phyloP scores from a whole-genome alignment of 2,797 vertebrate species.

The Erethizon dorsatum region DNA sequence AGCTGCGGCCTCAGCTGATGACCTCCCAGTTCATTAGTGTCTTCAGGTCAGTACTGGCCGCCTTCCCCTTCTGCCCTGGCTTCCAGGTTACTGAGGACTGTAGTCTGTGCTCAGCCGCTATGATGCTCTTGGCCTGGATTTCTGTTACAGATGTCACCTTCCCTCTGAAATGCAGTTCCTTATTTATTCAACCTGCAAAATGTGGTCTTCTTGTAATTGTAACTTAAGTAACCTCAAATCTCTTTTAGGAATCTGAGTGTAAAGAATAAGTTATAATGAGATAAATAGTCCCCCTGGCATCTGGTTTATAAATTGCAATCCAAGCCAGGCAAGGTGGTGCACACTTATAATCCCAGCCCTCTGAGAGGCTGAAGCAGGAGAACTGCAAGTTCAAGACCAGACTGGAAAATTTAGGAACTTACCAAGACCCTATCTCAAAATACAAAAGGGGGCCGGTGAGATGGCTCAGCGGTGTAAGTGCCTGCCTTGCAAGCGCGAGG shows the following conservation, averaged over 20 bases:
- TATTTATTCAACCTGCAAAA: neutral
- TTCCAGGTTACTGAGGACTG: neutral
- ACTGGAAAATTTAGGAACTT: neutral
- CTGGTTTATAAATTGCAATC: neutral
- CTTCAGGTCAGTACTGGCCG: conserved; percentile 93
- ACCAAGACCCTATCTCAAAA: neutral
- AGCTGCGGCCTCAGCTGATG: conserved; percentile 96
- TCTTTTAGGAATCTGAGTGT: neutral
- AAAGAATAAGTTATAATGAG: neutral
- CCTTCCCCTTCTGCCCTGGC: neutral
- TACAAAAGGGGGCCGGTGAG: neutral
- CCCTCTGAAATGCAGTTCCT: neutral
- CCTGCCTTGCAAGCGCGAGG: no score
- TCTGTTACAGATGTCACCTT: neutral
- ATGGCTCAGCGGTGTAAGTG: no score
- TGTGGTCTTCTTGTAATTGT: neutral
- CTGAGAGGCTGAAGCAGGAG: neutral
- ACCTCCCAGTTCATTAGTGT: conserved; percentile 98
- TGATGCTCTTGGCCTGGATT: neutral
- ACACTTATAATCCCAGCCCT: neutral
- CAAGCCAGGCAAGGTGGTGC: neutral
- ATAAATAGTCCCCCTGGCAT: neutral
- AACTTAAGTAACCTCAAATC: neutral
- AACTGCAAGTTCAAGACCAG: neutral
- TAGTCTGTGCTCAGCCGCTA: neutral